Evolutionary conservation across 2,888 invertebrate genomes (phyloP).

Genomic region (Agrotis clavis): DNA sequence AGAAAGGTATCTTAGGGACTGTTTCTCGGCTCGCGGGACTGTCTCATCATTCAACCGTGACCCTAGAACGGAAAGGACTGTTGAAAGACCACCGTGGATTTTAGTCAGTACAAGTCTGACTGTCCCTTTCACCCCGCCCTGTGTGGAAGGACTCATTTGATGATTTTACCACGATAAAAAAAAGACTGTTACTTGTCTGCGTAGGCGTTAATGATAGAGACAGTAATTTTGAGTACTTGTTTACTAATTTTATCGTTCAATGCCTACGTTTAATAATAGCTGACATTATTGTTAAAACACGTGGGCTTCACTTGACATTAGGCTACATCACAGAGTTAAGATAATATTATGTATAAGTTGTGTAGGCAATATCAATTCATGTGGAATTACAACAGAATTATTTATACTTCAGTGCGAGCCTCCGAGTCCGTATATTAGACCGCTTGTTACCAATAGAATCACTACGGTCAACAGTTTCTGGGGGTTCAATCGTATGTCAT

Average conservation of each 20-base stretch:
- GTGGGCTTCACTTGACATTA: constrained; percentile 40
- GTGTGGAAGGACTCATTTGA: too few relatives aligned
- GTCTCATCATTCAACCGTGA: too few relatives aligned
- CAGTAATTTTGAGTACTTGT: not conserved
- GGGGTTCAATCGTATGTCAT: too few relatives aligned
- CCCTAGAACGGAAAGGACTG: too few relatives aligned
- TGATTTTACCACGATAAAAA: too few relatives aligned
- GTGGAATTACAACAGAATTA: constrained; percentile 23
- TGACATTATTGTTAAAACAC: constrained; percentile 36
- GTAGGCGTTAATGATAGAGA: too few relatives aligned
- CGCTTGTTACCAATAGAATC: not conserved
- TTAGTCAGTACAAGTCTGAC: too few relatives aligned
- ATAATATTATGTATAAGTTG: constrained; percentile 17
- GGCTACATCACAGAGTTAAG: constrained; percentile 24
- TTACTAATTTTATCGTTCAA: constrained; percentile 12
- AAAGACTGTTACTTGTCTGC: too few relatives aligned
- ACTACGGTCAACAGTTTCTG: not conserved
- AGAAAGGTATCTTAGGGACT: too few relatives aligned
- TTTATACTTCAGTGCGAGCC: not conserved
- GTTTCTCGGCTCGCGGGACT: too few relatives aligned
- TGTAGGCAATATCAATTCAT: constrained; percentile 36
- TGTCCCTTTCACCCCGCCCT: too few relatives aligned
- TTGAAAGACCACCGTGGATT: too few relatives aligned
- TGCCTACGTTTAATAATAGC: constrained; percentile 31
- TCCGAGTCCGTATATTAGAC: not conserved